Conservation (phyloP, 2,113 vertebrate species). For the Bagarius yarrelli region DNA sequence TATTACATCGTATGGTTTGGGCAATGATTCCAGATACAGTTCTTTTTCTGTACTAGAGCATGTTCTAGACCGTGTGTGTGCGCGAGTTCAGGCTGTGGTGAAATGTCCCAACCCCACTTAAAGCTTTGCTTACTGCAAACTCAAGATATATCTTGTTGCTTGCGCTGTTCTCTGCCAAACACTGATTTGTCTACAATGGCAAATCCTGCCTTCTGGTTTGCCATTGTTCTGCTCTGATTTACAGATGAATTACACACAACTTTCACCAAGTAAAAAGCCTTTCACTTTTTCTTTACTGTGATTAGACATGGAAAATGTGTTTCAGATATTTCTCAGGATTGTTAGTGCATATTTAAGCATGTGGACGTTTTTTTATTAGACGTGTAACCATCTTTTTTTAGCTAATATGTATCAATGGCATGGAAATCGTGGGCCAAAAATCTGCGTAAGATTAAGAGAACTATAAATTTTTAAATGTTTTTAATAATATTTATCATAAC, state of each 20-base stretch:
- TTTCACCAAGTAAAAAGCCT: background rate
- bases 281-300: background rate
- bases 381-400: background rate
- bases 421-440: background rate
- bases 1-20: too few species aligned
- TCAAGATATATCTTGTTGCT: background rate
- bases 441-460: background rate
- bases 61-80: background rate
- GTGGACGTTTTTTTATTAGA: background rate
- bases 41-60: background rate
- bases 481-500: too few species aligned
- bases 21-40: background rate
- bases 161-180: background rate
- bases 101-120: background rate
- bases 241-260: background rate
- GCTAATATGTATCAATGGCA: background rate
- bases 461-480: too few species aligned
- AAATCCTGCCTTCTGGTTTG: slow-evolving; percentile 14
- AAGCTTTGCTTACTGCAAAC: background rate
- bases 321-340: background rate
- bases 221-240: slow-evolving; percentile 34
- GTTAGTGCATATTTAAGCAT: background rate
- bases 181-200: background rate
- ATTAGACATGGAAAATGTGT: background rate
- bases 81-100: background rate